phyloP scores from a whole-genome alignment of 2,113 vertebrate genomes.

The Peromyscus californicus region DNA sequence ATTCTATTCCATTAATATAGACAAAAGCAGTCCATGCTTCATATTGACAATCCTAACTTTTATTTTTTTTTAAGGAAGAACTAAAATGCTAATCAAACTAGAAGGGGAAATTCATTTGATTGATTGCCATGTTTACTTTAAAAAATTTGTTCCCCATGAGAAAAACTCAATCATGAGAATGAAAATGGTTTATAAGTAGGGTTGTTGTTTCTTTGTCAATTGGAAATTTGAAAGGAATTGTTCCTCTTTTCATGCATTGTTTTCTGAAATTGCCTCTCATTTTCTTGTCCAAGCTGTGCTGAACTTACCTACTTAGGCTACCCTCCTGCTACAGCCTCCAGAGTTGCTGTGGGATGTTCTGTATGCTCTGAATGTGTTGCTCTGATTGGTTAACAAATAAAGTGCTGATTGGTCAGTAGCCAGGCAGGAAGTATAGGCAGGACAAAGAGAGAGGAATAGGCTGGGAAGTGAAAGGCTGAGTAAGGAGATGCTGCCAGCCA shows the following conservation, averaged over 20 bases:
- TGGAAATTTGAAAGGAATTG: neutral
- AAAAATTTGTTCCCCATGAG: conserved; percentile 18
- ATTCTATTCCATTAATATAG: conserved; percentile 45
- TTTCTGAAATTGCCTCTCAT: neutral
- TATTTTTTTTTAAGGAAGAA: neutral
- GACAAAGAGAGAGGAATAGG: no score
- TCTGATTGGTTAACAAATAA: no score
- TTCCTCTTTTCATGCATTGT: neutral
- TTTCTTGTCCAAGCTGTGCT: neutral
- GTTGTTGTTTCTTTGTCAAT: neutral
- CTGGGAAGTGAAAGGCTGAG: no score
- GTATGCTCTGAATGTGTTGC: no score
- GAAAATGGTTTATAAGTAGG: conserved; percentile 4
- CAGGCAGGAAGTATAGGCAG: no score
- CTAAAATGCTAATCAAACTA: neutral
- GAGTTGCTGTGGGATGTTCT: neutral
- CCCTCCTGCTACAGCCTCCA: neutral
- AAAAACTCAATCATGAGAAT: conserved; percentile 47
- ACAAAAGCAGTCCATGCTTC: neutral
- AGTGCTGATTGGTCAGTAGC: no score
- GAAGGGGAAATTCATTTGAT: neutral
- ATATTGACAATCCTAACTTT: conserved; percentile 35
- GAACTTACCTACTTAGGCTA: neutral
- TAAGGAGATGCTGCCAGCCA: no score
- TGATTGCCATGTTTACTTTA: neutral